phyloP scores from a whole-genome alignment of 1,140 invertebrate species.

The Oppia nitens region DNA sequence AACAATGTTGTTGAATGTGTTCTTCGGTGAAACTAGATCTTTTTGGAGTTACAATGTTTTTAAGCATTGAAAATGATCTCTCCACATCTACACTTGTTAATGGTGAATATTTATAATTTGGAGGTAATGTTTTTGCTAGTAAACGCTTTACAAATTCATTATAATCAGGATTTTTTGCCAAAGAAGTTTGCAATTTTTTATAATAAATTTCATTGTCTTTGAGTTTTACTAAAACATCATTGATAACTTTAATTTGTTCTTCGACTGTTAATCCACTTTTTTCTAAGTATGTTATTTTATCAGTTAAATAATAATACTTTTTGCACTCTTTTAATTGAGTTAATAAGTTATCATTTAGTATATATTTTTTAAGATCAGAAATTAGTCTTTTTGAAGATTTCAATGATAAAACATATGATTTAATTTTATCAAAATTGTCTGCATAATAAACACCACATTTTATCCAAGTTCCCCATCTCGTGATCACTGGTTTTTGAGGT shows the following conservation, averaged over 20 bases:
- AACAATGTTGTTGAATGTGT: too few species aligned
- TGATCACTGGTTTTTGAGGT: not conserved
- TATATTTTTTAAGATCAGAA: not conserved
- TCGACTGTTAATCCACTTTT: not conserved
- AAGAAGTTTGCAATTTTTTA: not conserved
- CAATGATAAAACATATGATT: not conserved
- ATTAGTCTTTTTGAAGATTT: not conserved
- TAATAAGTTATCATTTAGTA: not conserved
- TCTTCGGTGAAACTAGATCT: not conserved
- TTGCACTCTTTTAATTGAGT: not conserved
- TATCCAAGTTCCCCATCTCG: not conserved
- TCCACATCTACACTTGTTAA: not conserved
- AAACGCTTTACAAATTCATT: too few species aligned
- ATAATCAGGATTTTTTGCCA: not conserved
- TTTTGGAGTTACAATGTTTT: not conserved
- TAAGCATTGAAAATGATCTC: not conserved
- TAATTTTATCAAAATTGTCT: not conserved
- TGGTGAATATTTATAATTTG: not conserved
- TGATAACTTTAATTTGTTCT: not conserved
- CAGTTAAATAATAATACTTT: too few species aligned
- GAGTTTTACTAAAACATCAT: too few species aligned
- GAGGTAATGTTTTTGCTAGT: not conserved
- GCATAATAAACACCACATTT: not conserved
- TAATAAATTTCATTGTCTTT: not conserved
- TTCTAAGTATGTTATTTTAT: not conserved